Conservation (phyloP, 2,888 invertebrate genomes). For the Cheilosia vernalis region DNA sequence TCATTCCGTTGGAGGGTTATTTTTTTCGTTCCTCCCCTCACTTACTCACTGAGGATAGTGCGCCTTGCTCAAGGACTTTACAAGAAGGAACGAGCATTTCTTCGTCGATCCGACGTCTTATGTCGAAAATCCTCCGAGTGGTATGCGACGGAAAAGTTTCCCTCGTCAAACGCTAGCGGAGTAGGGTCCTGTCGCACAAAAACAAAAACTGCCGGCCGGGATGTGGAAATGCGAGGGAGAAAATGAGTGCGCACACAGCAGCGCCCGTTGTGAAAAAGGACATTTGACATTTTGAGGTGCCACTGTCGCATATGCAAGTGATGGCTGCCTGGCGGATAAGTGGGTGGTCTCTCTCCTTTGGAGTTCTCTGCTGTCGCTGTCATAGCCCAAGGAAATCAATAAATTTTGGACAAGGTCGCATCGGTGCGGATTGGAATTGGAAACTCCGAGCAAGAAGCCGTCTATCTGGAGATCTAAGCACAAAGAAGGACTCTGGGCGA, state of each 20-base stretch:
- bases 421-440: conserved; percentile 65
- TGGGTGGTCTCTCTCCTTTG: conserved; percentile 19
- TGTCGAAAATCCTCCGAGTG: conserved; percentile 48
- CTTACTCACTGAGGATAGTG: conserved; percentile 58
- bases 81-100: conserved; percentile 28
- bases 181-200: conserved; percentile 18
- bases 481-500: conserved; percentile 25
- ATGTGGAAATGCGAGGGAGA: conserved; percentile 27
- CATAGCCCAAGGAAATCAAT: conserved; percentile 71
- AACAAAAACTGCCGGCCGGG: conserved; percentile 36
- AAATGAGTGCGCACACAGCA: conserved; percentile 3
- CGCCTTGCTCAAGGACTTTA: conserved; percentile 65
- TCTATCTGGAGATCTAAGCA: not conserved
- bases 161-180: conserved; percentile 40
- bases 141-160: conserved; percentile 53
- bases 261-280: conserved; percentile 16
- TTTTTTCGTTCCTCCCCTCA: conserved; percentile 8
- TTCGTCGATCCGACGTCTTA: conserved; percentile 44
- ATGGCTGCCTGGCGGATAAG: conserved; percentile 36
- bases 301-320: conserved; percentile 65
- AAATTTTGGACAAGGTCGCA: conserved; percentile 74
- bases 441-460: conserved; percentile 13
- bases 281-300: conserved; percentile 72
- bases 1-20: conserved; percentile 50
- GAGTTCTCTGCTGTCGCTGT: conserved; percentile 38